Base-by-base conservation (phyloP, 2,113 vertebrate genomes). In the Sigmodon hispidus region DNA sequence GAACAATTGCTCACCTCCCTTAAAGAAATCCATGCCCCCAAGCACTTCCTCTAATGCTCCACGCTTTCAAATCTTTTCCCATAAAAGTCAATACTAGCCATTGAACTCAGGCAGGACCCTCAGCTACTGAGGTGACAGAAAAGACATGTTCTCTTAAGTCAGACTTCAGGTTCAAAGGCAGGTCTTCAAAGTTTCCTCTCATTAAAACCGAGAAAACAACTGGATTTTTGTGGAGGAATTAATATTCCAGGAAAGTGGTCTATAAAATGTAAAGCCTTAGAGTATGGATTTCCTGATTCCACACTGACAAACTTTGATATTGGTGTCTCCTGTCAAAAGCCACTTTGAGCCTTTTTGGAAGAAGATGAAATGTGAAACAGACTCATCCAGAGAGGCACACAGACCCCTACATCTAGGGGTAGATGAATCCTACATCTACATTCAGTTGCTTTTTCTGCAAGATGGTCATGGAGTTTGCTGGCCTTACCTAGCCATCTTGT, bases 331-430 rank as follows among this genome's bases (percentile, higher is more conserved):
- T 73, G 26, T 81, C 29, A 75, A 4, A 36, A 81, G 43, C 34
- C 55, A 55, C 11, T 43, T 36, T 19, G 16, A 7, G 43, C 21
- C 63, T 72, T 67, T 80, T 17, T 7, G 17, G 52, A 87, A 87
- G 61, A 43, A 70, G 24, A 55, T 21, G 36, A 57, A 55, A 16
- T n/a, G 11, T 15, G 15, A 84, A 85, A 19, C 5, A 40, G 70
- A 73, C 26, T n/a, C 12, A 0, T 0, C 4, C 19, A 3, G 22
- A 80, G 45, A 76, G 57, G 22, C 19, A 29, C 36, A 3, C 0
- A 3, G 31, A 11, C 57, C 59, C 24, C 21, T 43, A n/a, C n/a
- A n/a, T n/a, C n/a, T n/a, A n/a, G n/a, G n/a, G n/a, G n/a, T n/a
- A n/a, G n/a, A n/a, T n/a, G n/a, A n/a, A n/a, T n/a, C n/a, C n/a